Percentiles rank a stretch among this genome's conserved stretches.
phyloP scores from a whole-genome alignment of 2,113 vertebrate genomes.

The Buteo buteo region DNA sequence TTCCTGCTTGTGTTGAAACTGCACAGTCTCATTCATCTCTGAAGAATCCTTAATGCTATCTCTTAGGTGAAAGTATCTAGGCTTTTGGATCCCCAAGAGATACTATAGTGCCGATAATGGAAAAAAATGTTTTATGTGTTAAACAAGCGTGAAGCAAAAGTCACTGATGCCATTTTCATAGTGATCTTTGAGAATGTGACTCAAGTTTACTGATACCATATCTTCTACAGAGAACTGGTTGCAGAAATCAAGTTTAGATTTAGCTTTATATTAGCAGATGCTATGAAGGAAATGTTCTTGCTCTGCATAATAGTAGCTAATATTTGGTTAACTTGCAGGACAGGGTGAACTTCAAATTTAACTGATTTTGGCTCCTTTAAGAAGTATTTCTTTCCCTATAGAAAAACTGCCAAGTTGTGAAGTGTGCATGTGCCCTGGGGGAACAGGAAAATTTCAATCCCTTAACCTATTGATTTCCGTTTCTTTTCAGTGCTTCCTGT shows the following conservation, averaged over 20 bases:
- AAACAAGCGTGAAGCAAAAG: not conserved
- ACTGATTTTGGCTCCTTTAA: slow-evolving; percentile 33
- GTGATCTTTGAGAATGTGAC: not conserved
- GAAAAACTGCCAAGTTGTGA: slow-evolving; percentile 19
- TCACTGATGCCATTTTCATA: not conserved
- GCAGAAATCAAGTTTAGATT: not conserved
- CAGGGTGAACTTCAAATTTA: slow-evolving; percentile 15
- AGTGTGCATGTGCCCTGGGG: not conserved
- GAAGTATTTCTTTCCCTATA: slow-evolving; percentile 1
- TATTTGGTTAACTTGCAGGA: not conserved
- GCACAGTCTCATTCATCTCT: not conserved
- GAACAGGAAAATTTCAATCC: slow-evolving; percentile 35
- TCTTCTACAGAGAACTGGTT: not conserved
- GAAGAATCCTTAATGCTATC: not conserved
- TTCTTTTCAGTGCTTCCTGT: slow-evolving; percentile 18
- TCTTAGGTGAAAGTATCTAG: not conserved
- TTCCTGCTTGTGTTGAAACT: not conserved
- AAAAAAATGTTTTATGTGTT: not conserved
- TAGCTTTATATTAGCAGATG: slow-evolving; percentile 4
- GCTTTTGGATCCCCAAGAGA: not conserved
- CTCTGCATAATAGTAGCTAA: slow-evolving; percentile 28
- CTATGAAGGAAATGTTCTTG: slow-evolving; percentile 11
- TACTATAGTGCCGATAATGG: not conserved
- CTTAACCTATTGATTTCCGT: slow-evolving; percentile 58
- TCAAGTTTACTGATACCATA: not conserved